phyloP scores from a whole-genome alignment of 92 coral and sea anemone species.

The Meandrina meandrites region DNA sequence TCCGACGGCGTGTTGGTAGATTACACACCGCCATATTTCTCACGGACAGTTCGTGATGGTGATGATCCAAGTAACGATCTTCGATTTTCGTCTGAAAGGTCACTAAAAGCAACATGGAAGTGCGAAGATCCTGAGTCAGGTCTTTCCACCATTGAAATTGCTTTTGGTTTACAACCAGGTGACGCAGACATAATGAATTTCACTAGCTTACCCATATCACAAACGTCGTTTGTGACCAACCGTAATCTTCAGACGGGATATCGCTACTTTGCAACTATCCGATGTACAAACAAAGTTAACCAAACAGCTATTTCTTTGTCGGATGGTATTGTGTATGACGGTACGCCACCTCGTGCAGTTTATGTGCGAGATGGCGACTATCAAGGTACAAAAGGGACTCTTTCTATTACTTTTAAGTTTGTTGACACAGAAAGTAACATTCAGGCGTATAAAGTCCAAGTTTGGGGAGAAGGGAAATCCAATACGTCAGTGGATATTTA shows the following conservation, averaged over 20 bases:
- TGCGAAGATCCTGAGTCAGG: slow-evolving; percentile 81
- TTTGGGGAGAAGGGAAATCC: slow-evolving; percentile 16
- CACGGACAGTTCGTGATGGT: slow-evolving; percentile 72
- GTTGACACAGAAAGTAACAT: slow-evolving; percentile 82
- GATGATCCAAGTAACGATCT: slow-evolving; percentile 36
- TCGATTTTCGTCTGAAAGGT: slow-evolving; percentile 37
- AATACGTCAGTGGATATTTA: slow-evolving; percentile 1
- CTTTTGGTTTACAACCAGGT: slow-evolving; percentile 94
- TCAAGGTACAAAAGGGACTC: slow-evolving; percentile 44
- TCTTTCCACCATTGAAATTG: slow-evolving; percentile 60
- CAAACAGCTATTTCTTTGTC: slow-evolving; percentile 58
- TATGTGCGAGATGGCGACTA: slow-evolving; percentile 65
- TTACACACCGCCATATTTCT: slow-evolving; percentile 80
- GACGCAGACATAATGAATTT: slow-evolving; percentile 66
- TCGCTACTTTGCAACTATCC: slow-evolving; percentile 88
- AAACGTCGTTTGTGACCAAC: slow-evolving; percentile 45
- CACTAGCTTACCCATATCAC: slow-evolving; percentile 42
- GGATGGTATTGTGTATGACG: slow-evolving; percentile 77
- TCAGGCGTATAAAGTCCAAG: slow-evolving; percentile 33
- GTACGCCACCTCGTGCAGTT: slow-evolving; percentile 72
- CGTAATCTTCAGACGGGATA: slow-evolving; percentile 61
- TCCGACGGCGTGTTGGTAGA: slow-evolving; percentile 86
- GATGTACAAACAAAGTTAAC: slow-evolving; percentile 81
- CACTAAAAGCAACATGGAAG: slow-evolving; percentile 67
- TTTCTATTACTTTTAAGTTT: slow-evolving; percentile 69